A percentile compares a stretch with the other conserved stretches of the same genome.
Evolutionary conservation across 1,140 invertebrate genomes (phyloP).

Genomic region (Pectinophora gossypiella): DNA sequence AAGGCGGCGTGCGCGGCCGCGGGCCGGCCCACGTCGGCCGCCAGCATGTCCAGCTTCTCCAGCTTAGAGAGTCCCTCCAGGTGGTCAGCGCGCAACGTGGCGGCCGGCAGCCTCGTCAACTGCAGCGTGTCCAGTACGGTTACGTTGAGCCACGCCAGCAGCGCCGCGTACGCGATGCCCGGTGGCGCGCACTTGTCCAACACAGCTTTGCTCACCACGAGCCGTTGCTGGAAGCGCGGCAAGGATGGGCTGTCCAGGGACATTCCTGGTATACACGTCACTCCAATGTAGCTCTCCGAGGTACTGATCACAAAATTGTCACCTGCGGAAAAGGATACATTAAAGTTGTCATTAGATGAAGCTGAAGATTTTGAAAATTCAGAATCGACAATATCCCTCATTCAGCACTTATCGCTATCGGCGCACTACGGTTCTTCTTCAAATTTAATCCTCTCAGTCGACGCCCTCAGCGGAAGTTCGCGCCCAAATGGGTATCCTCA

Average conservation of each 20-base stretch:
- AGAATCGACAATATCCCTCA: no score
- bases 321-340: no score
- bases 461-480: no score
- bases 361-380: no score
- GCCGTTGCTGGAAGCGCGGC: slow-evolving; percentile 14
- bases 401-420: no score
- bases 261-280: slow-evolving; percentile 16
- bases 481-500: no score
- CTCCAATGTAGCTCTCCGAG: slow-evolving; percentile 3
- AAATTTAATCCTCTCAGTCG: no score
- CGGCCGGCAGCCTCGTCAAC: slow-evolving; percentile 6
- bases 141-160: slow-evolving; percentile 40
- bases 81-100: slow-evolving; percentile 6
- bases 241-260: slow-evolving; percentile 14
- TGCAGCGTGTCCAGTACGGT: slow-evolving; percentile 3
- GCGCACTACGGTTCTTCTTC: no score
- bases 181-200: slow-evolving; percentile 20
- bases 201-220: slow-evolving; percentile 7
- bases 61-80: slow-evolving; percentile 8
- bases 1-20: background rate
- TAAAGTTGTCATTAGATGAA: no score
- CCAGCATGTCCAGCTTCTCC: background rate
- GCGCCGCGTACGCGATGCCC: slow-evolving; percentile 55
- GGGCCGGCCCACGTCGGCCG: background rate
- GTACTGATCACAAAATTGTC: slow-evolving; percentile 6